A percentile compares a stretch with the other conserved stretches of the same genome.
phyloP scores from a whole-genome alignment of 1,140 invertebrate species.

The Zaprionus capensis region DNA sequence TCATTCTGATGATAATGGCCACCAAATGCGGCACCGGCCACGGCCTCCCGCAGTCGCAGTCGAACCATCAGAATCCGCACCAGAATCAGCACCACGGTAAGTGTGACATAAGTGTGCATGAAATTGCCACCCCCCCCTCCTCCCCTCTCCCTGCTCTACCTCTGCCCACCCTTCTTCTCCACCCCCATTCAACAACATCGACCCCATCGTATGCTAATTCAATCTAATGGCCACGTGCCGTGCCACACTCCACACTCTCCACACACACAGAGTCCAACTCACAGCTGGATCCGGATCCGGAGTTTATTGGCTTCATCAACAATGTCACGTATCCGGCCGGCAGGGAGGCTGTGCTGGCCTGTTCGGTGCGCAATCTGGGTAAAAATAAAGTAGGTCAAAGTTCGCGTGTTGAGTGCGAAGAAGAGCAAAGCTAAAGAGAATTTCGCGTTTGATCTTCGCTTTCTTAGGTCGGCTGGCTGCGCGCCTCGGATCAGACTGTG shows the following conservation, averaged over 20 bases:
- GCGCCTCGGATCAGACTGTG: slow-evolving; percentile 94
- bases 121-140: neutral
- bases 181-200: too few relatives aligned
- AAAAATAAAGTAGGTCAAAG: slow-evolving; percentile 88
- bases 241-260: neutral
- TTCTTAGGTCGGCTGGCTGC: slow-evolving; percentile 94
- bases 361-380: slow-evolving; percentile 91
- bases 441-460: neutral
- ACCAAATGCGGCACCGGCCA: slow-evolving; percentile 62
- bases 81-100: slow-evolving; percentile 73
- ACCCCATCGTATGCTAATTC: slow-evolving; percentile 30
- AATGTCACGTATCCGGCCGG: slow-evolving; percentile 94
- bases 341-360: slow-evolving; percentile 92
- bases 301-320: slow-evolving; percentile 91
- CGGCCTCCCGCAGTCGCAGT: slow-evolving; percentile 51
- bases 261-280: slow-evolving; percentile 71
- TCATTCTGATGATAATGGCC: slow-evolving; percentile 77
- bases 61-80: slow-evolving; percentile 29
- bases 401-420: neutral
- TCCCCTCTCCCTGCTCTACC: neutral
- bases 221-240: slow-evolving; percentile 43
- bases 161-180: too few relatives aligned
- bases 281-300: slow-evolving; percentile 86
- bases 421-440: neutral
- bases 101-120: slow-evolving; percentile 21